phyloP scores from a whole-genome alignment of 2,113 vertebrate species.

The Crocuta crocuta region DNA sequence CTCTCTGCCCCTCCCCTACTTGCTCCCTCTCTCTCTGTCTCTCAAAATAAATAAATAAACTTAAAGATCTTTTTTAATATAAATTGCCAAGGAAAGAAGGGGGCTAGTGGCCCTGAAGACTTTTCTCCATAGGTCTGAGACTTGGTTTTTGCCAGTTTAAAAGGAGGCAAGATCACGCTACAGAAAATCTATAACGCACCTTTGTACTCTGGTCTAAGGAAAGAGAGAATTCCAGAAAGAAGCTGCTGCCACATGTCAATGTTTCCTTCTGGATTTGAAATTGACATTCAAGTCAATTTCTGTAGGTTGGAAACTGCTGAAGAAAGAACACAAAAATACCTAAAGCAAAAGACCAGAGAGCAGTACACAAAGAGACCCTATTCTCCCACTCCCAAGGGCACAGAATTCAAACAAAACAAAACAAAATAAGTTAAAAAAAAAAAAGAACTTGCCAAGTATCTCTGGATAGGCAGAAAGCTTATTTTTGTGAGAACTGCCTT shows the following conservation, averaged over 20 bases:
- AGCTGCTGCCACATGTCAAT: neutral
- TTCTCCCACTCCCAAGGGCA: neutral
- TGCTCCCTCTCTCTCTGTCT: too few relatives aligned
- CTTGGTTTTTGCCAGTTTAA: neutral
- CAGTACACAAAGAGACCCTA: neutral
- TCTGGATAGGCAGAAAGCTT: neutral
- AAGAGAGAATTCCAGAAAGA: neutral
- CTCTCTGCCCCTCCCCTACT: too few relatives aligned
- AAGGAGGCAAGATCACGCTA: neutral
- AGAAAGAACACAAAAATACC: neutral
- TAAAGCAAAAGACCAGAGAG: neutral
- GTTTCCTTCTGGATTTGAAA: neutral
- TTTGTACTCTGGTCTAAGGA: neutral
- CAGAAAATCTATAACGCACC: neutral
- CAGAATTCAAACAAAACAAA: neutral
- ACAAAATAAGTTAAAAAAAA: neutral
- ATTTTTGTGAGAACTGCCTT: neutral
- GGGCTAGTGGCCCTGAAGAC: neutral
- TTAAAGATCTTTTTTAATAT: neutral
- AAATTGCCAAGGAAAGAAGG: neutral
- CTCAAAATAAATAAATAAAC: too few relatives aligned
- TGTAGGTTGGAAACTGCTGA: neutral
- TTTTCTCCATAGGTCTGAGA: conserved; percentile 9
- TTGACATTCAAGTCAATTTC: neutral
- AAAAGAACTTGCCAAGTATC: neutral